phyloP scores from a whole-genome alignment of 1,140 invertebrate species.

The Bicyclus anynana region DNA sequence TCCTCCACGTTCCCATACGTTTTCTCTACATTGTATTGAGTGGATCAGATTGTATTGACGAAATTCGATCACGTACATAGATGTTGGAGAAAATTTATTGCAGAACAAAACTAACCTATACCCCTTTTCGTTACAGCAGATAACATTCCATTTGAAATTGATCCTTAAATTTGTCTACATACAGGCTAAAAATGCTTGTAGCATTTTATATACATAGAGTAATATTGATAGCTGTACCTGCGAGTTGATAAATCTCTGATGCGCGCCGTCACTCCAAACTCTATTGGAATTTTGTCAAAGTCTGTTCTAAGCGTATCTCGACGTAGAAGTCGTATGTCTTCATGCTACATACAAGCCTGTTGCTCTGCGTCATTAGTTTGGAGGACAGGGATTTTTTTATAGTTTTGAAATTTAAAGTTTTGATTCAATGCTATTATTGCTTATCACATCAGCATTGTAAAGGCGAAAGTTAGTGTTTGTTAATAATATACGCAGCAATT shows the following conservation, averaged over 20 bases:
- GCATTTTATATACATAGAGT: background rate
- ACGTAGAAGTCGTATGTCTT: conserved; percentile 48
- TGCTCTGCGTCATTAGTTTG: conserved; percentile 3
- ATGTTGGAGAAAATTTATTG: conserved; percentile 21
- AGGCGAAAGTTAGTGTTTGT: too few relatives aligned
- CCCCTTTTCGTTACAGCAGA: conserved; percentile 17
- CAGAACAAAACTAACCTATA: conserved; percentile 27
- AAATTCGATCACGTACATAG: conserved; percentile 29
- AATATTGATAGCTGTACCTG: conserved; percentile 10
- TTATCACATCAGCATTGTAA: too few relatives aligned
- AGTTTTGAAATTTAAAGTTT: background rate
- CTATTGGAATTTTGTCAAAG: conserved; percentile 59
- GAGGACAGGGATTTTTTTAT: background rate
- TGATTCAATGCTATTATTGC: too few relatives aligned
- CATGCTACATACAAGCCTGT: conserved; percentile 39
- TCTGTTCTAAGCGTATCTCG: conserved; percentile 32
- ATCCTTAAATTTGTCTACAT: conserved; percentile 3
- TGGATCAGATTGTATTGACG: conserved; percentile 22
- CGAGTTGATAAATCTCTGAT: conserved; percentile 37
- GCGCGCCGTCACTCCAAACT: conserved; percentile 32
- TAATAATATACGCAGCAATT: too few relatives aligned
- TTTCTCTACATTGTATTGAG: conserved; percentile 10
- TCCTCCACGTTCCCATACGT: conserved; percentile 5
- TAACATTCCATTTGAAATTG: conserved; percentile 1
- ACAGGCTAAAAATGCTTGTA: conserved; percentile 2